phyloP scores from a whole-genome alignment of 2,888 invertebrate species.

The Dasypogon diadema region DNA sequence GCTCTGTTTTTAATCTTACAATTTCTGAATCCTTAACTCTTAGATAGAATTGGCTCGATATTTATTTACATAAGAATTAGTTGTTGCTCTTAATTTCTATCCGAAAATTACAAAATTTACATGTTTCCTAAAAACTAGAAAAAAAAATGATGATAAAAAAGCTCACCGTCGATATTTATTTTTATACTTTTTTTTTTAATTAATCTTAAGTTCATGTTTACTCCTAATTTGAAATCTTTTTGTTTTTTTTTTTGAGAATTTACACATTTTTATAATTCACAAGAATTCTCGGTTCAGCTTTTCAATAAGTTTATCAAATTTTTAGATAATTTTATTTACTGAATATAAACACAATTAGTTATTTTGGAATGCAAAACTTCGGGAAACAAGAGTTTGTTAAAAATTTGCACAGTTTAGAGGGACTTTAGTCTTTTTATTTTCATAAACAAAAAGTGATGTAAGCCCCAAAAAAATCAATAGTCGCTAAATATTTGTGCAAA shows the following conservation, averaged over 20 bases:
- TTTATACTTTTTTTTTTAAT: background rate
- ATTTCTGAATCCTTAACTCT: conserved; percentile 37
- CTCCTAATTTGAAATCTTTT: background rate
- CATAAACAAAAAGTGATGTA: too few species aligned
- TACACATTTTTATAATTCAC: too few species aligned
- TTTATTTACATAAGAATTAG: conserved; percentile 46
- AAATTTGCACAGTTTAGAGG: too few species aligned
- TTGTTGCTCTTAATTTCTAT: background rate
- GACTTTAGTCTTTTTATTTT: too few species aligned
- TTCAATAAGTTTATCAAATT: too few species aligned
- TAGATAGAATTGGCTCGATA: conserved; percentile 46
- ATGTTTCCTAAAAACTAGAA: background rate
- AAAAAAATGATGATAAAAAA: background rate
- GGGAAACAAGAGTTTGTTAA: too few species aligned
- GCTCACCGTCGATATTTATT: background rate
- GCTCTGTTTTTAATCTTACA: conserved; percentile 51
- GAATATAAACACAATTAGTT: too few species aligned
- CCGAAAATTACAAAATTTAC: conserved; percentile 41
- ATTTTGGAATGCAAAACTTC: too few species aligned
- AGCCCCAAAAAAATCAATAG: too few species aligned
- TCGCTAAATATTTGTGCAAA: too few species aligned
- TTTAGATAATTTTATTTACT: too few species aligned
- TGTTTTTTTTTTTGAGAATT: background rate
- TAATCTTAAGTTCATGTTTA: background rate
- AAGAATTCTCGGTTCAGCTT: too few species aligned